phyloP scores from a whole-genome alignment of 2,113 vertebrate genomes.

The Carassius carassius region DNA sequence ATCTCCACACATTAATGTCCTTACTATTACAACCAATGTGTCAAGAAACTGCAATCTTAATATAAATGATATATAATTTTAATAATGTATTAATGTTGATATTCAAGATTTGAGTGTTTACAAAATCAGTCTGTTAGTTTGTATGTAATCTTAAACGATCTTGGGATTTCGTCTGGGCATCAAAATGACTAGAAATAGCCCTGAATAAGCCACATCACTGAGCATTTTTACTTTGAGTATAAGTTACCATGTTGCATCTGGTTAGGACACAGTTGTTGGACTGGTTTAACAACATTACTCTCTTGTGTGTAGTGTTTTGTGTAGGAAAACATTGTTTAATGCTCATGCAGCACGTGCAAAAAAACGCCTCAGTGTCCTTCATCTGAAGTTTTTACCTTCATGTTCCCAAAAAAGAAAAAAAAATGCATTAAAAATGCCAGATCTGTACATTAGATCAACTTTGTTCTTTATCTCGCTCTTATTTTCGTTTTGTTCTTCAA shows the following conservation, averaged over 20 bases:
- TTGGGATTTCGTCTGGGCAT: too few species aligned
- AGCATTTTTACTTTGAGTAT: conserved; percentile 48
- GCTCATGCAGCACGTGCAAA: conserved; percentile 37
- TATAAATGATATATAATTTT: too few species aligned
- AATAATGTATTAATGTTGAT: too few species aligned
- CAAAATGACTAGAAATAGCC: too few species aligned
- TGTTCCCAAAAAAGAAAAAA: neutral
- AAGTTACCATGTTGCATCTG: neutral
- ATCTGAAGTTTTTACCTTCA: conserved; percentile 19
- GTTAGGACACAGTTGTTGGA: conserved; percentile 26
- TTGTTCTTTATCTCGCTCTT: conserved; percentile 12
- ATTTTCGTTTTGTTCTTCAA: neutral
- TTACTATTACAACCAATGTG: too few species aligned
- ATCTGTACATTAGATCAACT: neutral
- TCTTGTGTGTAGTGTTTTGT: neutral
- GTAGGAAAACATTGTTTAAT: neutral
- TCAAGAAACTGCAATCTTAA: too few species aligned
- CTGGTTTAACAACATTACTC: conserved; percentile 43
- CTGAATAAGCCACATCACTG: neutral
- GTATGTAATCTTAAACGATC: too few species aligned
- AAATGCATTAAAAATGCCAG: too few species aligned
- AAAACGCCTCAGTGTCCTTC: conserved; percentile 34
- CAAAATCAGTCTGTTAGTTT: too few species aligned
- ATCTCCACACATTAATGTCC: too few species aligned
- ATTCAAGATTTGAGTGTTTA: too few species aligned